Evolutionary conservation across 2,888 invertebrate species (phyloP).

Genomic region (Drosophila ezoana): DNA sequence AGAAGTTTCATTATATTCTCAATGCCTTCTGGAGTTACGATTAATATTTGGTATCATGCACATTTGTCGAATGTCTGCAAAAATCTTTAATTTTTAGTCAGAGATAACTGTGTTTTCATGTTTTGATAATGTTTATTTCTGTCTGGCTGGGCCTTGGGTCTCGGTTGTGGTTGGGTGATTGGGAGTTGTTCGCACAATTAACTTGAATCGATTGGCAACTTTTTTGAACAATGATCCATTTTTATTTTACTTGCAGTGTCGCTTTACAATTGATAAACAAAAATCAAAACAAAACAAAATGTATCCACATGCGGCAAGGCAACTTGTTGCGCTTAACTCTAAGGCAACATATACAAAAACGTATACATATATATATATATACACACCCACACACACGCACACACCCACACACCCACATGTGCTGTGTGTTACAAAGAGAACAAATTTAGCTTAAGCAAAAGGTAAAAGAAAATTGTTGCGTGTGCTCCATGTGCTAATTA

Average conservation of each 20-base stretch:
- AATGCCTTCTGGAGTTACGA: background rate
- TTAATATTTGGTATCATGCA: background rate
- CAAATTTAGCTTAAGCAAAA: constrained; percentile 51
- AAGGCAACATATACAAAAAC: constrained; percentile 34
- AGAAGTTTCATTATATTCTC: too few relatives aligned
- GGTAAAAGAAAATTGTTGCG: constrained; percentile 34
- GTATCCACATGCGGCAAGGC: constrained; percentile 47
- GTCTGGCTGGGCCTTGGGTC: constrained; percentile 20
- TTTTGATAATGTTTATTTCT: constrained; percentile 20
- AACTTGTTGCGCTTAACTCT: constrained; percentile 56
- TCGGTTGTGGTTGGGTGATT: constrained; percentile 29
- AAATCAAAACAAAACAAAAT: constrained; percentile 21
- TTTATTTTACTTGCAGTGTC: constrained; percentile 75
- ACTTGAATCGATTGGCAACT: constrained; percentile 10
- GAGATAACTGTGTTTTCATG: background rate
- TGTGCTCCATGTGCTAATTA: constrained; percentile 47
- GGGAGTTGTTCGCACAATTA: constrained; percentile 7
- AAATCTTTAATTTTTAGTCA: constrained; percentile 1
- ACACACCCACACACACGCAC: constrained; percentile 5
- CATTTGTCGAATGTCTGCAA: constrained; percentile 10
- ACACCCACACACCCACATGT: background rate
- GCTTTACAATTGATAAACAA: constrained; percentile 72
- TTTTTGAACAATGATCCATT: constrained; percentile 37
- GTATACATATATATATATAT: constrained; percentile 16
- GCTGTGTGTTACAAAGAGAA: constrained; percentile 33